These are phyloP conservation scores for Malurus leucopterus DNA, from an alignment of 2,797 vertebrate species.

Conservation along the genomic window DNA sequence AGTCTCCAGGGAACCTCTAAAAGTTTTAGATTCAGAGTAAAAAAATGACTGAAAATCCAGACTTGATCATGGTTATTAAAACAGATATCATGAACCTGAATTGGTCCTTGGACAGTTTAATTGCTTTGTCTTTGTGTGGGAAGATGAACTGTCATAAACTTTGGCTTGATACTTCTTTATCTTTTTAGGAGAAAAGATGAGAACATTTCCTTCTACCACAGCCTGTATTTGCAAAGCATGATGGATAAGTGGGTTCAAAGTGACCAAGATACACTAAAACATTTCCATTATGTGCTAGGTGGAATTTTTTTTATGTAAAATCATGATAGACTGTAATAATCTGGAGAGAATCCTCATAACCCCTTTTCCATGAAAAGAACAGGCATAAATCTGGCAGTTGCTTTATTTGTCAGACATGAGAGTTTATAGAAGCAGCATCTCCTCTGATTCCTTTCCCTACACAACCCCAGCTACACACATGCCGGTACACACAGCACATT, in stretches of 20 bases:
- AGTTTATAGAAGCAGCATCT: not conserved
- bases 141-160: not conserved
- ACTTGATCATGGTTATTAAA: not conserved
- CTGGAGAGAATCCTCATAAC: not conserved
- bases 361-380: not conserved
- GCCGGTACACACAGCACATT: not conserved
- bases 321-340: not conserved
- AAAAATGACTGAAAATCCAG: not conserved
- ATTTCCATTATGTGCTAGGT: not conserved
- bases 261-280: not conserved
- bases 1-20: not conserved
- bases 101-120: not conserved
- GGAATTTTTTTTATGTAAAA: not conserved
- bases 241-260: not conserved
- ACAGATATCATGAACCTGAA: not conserved
- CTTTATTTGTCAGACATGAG: not conserved
- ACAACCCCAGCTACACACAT: not conserved
- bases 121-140: not conserved
- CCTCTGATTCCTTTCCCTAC: not conserved
- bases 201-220: not conserved
- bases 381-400: not conserved
- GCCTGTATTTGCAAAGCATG: not conserved
- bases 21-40: not conserved
- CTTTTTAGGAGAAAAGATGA: not conserved
- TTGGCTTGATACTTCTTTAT: not conserved